Evolutionary conservation across 2,888 invertebrate species (phyloP), one percentile per base, ranked within the genome.

Genomic region (Perizoma flavofasciatum): DNA sequence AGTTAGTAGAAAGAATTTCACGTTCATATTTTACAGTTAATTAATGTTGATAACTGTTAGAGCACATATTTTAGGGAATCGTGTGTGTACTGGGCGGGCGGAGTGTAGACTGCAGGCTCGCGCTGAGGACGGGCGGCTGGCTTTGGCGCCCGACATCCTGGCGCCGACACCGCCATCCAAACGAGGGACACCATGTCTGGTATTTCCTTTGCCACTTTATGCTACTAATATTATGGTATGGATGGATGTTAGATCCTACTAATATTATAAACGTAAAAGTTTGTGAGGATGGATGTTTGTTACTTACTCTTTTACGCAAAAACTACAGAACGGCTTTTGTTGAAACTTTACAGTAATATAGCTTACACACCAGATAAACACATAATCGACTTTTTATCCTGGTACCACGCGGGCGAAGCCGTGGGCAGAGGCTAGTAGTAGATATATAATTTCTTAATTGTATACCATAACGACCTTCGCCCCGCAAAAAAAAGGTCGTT

Each of bases 131-230:
- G 67, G 67, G 50, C 63, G 68, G 66, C 59, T 60, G 69, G 60
- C 63, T 51, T 48, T 62, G 72, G 71, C 77, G 72, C 75, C 78
- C 82, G 82, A 67, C 82, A 53, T 66, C 65, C 80, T 75, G 82
- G 81, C 82, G 81, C 81, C 82, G 60, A 58, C 69, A 66, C 44
- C 41, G 44, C 22, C 33, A 40, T 40, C 49, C 32, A 22, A 47
- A 10, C 47, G 44, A 52, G 39, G 58, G 56, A 49, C 52, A 39
- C 37, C 41, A 35, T 54, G 50, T 8, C 54, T 48, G 52, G 52
- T 49, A 34, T 55, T 48, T 41, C 49, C 37, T 40, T 11, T 34
- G 43, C 44, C 45, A 39, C 7, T 22, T 44, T 5, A 4, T 37
- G 1, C 22, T 22, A 22, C 22, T 22, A 22, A 22, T 22, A 50